These are phyloP conservation scores for Apodemus agrarius DNA, from an alignment of 2,797 vertebrate species.

Conservation along the genomic window DNA sequence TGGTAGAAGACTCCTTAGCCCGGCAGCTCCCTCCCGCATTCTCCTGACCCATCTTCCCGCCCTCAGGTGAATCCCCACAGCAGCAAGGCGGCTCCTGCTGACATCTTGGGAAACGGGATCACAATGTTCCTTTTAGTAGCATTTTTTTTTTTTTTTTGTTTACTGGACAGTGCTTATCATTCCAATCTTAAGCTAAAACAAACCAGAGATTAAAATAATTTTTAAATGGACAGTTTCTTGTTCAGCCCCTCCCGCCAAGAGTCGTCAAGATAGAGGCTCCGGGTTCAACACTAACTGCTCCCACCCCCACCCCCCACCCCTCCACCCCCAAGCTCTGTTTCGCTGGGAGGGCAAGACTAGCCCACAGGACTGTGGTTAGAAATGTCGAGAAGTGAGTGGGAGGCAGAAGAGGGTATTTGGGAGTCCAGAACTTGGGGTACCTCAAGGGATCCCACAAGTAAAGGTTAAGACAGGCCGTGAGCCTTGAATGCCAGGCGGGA, in stretches of 20 bases:
- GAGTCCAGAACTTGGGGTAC: constrained; percentile 19
- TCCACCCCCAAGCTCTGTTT: neutral
- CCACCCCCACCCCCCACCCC: neutral
- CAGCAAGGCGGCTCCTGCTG: neutral
- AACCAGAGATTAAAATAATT: constrained; percentile 64
- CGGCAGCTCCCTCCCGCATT: neutral
- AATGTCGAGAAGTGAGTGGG: constrained; percentile 11
- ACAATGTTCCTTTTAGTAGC: constrained; percentile 48
- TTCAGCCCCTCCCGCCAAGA: neutral
- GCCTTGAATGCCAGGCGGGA: constrained; percentile 74
- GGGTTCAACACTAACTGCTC: neutral
- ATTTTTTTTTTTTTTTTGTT: constrained; percentile 57
- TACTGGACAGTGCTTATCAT: constrained; percentile 49
- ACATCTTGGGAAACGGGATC: constrained; percentile 27
- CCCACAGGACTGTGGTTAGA: neutral
- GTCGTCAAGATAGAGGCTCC: neutral
- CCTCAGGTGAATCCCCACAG: neutral
- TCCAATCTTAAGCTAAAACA: constrained; percentile 71
- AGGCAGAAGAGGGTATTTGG: neutral
- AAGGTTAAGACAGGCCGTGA: constrained; percentile 42
- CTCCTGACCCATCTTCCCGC: neutral
- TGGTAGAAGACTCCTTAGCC: constrained; percentile 26
- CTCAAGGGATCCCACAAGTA: constrained; percentile 13
- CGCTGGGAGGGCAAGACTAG: constrained; percentile 19
- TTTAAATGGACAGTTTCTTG: constrained; percentile 68